Percentiles rank a stretch among this genome's conserved stretches.
phyloP scores from a whole-genome alignment of 1,140 invertebrate species.

The silkworm (Bombyx mori) region DNA sequence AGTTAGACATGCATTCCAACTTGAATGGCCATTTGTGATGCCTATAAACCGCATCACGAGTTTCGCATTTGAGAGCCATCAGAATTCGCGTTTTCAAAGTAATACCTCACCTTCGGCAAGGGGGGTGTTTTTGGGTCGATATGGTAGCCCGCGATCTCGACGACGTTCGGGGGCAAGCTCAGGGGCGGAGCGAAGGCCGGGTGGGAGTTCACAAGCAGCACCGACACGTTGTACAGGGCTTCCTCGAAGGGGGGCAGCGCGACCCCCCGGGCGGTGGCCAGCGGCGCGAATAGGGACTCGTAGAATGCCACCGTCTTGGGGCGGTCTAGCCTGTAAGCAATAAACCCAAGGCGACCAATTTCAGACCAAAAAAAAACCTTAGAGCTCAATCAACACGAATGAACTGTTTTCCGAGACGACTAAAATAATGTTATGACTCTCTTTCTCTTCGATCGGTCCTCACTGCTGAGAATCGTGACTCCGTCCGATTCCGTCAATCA shows the following conservation, averaged over 20 bases:
- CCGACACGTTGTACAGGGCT: conserved; percentile 42
- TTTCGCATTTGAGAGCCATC: too few relatives aligned
- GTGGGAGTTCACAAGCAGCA: conserved; percentile 72
- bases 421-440: background rate
- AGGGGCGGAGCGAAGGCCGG: conserved; percentile 57
- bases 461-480: background rate
- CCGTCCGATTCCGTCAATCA: too few relatives aligned
- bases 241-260: conserved; percentile 22
- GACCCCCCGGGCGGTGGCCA: conserved; percentile 34
- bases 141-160: conserved; percentile 71
- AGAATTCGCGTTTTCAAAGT: too few relatives aligned
- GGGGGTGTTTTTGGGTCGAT: conserved; percentile 46
- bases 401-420: background rate
- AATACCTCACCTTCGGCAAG: conserved; percentile 35
- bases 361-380: background rate
- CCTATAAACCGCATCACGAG: too few relatives aligned
- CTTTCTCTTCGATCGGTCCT: too few relatives aligned
- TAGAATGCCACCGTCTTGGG: background rate
- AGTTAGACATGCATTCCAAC: too few relatives aligned
- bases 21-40: too few relatives aligned
- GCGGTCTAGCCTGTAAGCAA: conserved; percentile 2
- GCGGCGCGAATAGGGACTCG: conserved; percentile 19
- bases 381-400: background rate
- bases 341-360: too few relatives aligned
- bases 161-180: conserved; percentile 70